phyloP scores from a whole-genome alignment of 2,888 invertebrate species.

The Ormyrus rosae region DNA sequence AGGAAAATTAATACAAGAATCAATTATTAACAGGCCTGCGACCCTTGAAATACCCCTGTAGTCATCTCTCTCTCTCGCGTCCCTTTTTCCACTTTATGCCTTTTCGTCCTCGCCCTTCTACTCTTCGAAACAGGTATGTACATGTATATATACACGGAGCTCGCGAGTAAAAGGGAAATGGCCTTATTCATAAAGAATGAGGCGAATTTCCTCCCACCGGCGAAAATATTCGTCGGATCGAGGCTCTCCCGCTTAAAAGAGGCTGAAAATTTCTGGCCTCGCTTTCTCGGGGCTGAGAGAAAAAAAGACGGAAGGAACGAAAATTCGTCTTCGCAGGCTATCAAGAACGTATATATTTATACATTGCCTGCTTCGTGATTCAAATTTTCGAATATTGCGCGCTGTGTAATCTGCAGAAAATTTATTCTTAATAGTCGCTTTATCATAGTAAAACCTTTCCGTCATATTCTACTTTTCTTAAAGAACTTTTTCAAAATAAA shows the following conservation, averaged over 20 bases:
- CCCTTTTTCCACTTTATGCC: conserved; percentile 55
- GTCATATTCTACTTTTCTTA: no score
- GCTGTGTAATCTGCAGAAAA: no score
- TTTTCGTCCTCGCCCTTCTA: not conserved
- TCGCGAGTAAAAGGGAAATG: conserved; percentile 55
- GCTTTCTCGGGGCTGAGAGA: conserved; percentile 13
- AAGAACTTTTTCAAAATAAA: no score
- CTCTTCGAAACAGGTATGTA: conserved; percentile 26
- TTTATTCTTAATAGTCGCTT: no score
- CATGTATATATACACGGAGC: conserved; percentile 22
- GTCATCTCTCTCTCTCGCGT: conserved; percentile 6
- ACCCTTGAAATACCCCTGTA: conserved; percentile 36
- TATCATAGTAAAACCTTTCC: no score
- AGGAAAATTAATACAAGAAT: conserved; percentile 56
- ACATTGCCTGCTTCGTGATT: no score
- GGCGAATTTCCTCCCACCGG: conserved; percentile 46
- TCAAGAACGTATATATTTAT: not conserved
- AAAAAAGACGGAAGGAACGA: not conserved
- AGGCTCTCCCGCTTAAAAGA: conserved; percentile 28
- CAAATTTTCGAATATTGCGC: no score
- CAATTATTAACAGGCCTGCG: conserved; percentile 54
- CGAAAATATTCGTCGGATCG: conserved; percentile 45
- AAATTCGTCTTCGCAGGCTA: not conserved
- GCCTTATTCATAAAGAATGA: conserved; percentile 58
- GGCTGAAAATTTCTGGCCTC: conserved; percentile 52